Base-by-base conservation (phyloP, 1,140 invertebrate species). In the Ceratina japonica region DNA sequence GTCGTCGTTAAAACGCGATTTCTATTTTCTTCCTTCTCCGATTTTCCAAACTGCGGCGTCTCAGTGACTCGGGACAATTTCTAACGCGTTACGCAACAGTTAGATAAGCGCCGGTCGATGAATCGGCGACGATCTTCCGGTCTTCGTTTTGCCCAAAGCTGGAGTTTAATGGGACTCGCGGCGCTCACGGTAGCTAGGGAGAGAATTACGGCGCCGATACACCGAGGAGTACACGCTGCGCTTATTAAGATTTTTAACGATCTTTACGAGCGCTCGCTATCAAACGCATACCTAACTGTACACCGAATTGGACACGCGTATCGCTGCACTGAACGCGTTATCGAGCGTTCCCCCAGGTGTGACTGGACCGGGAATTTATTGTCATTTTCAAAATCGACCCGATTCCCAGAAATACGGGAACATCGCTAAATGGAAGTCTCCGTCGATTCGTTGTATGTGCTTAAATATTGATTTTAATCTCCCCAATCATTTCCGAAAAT, bases 201-300 rank as follows among this genome's bases (percentile, higher is more conserved):
- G 70, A 65, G 70, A 80, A 80, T 80, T 76, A 74, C 52, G 74
- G 27, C 52, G 22, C 63, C 71, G 78, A 69, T 74, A 68, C 65
- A n/a, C n/a, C n/a, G 56, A 70, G 65, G 75, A 24, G 49, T 37
- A 73, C 70, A 27, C 63, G 70, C 52, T 27, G 77, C 58, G 71
- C 71, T 83, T 81, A 74, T 81, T 83, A 78, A 54, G 66, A 83
- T 83, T 83, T 81, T 79, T 79, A 63, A 10, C 16, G 58, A 24
- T 79, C 66, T 82, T 79, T 82, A 79, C 62, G 80, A 82, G 82
- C 80, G 82, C 64, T 68, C 56, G 64, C 65, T 75, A 80, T 83
- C 72, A 82, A 82, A 79, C 51, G 68, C 80, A 79, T 72, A 80
- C 68, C 71, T 82, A 82, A 83, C 68, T 82, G 81, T 84, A 84